Evolutionary conservation across 64 coral and sea anemone genomes (phyloP).

Genomic region (Stichodactyla mertensii): DNA sequence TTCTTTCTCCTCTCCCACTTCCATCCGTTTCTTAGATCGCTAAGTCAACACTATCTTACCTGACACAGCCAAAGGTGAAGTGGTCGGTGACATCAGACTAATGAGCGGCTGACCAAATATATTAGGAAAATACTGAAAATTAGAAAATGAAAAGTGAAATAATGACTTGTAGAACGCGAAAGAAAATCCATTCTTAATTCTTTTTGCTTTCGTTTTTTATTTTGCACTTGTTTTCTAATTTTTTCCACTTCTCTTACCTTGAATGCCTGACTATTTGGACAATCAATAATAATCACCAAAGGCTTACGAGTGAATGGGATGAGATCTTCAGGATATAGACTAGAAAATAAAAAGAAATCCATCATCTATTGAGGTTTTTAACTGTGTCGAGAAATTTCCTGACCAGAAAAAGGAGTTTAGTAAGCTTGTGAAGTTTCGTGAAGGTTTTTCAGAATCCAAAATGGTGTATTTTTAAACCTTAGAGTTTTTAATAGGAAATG

Average conservation of each 20-base stretch:
- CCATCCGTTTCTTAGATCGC: no score
- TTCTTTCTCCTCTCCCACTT: no score
- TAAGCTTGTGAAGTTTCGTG: no score
- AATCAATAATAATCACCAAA: conserved; percentile 78
- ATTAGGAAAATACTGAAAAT: conserved; percentile 67
- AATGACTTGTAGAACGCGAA: neutral
- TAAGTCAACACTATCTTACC: conserved; percentile 19
- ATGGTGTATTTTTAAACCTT: no score
- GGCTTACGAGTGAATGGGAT: conserved; percentile 94
- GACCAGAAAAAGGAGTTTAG: no score
- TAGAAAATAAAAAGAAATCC: neutral
- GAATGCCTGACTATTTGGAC: conserved; percentile 83
- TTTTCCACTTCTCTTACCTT: conserved; percentile 23
- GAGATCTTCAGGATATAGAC: conserved; percentile 91
- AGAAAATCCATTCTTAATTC: neutral
- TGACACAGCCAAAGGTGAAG: conserved; percentile 55
- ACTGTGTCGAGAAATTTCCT: no score
- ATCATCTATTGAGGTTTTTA: no score
- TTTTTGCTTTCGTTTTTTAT: neutral
- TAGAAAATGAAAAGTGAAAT: conserved; percentile 21
- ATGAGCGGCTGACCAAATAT: conserved; percentile 89
- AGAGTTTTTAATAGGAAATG: no score
- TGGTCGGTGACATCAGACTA: conserved; percentile 71
- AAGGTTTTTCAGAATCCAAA: no score
- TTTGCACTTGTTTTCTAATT: neutral